phyloP scores from a whole-genome alignment of 2,797 vertebrate species.

The Tolypeutes matacus region DNA sequence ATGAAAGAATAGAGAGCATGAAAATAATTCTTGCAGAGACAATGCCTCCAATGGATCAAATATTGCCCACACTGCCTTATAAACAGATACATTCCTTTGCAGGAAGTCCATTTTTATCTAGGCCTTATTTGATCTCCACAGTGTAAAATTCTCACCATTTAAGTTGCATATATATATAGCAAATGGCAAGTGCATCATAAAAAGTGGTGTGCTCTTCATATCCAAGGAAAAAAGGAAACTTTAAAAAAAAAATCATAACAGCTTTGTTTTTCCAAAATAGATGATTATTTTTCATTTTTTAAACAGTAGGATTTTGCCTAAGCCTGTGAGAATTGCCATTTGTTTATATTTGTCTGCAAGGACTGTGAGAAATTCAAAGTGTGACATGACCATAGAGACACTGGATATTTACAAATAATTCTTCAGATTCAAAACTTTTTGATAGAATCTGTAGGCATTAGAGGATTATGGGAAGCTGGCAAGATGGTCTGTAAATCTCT shows the following conservation, averaged over 20 bases:
- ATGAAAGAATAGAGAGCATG: background rate
- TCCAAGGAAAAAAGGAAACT: background rate
- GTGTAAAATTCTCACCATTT: background rate
- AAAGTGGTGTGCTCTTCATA: slow-evolving; percentile 35
- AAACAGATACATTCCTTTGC: background rate
- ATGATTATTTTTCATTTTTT: slow-evolving; percentile 59
- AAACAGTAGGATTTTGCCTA: background rate
- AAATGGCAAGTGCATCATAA: slow-evolving; percentile 3
- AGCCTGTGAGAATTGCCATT: slow-evolving; percentile 67
- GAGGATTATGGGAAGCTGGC: background rate
- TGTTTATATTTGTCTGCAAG: slow-evolving; percentile 35
- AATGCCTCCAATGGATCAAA: background rate
- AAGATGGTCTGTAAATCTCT: background rate
- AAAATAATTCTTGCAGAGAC: background rate
- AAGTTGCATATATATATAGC: slow-evolving; percentile 3
- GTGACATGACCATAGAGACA: slow-evolving; percentile 67
- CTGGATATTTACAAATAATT: slow-evolving; percentile 70
- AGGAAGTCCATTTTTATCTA: slow-evolving; percentile 14
- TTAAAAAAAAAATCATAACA: too few species aligned
- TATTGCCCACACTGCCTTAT: background rate
- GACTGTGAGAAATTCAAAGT: slow-evolving; percentile 50
- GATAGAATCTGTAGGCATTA: background rate
- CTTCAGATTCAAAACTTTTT: background rate
- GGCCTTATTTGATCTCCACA: slow-evolving; percentile 44
- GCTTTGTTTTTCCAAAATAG: slow-evolving; percentile 60